Evolutionary conservation across 1,140 invertebrate species (phyloP).

Genomic region (Liolophura sinensis): DNA sequence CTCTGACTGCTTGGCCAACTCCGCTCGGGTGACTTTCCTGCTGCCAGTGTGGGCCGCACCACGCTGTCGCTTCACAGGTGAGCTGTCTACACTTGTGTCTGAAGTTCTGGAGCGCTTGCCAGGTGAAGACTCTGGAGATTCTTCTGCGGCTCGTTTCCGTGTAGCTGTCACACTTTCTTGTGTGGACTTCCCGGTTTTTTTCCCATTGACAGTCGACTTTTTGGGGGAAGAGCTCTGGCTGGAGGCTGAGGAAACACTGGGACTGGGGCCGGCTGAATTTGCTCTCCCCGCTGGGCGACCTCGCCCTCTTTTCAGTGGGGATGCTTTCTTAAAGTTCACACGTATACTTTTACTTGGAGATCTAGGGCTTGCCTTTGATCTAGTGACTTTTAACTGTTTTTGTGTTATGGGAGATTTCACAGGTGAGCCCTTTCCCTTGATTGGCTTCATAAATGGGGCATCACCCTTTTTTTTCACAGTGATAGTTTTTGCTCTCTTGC

Average conservation of each 20-base stretch:
- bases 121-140: conserved; percentile 1
- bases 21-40: neutral
- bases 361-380: neutral
- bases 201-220: conserved; percentile 5
- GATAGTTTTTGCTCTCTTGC: neutral
- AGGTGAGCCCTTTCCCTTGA: neutral
- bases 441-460: conserved; percentile 9
- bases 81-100: conserved; percentile 4
- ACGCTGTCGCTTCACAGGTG: neutral
- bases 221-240: neutral
- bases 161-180: conserved; percentile 2
- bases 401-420: conserved; percentile 8
- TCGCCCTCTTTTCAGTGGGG: neutral
- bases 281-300: neutral
- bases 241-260: neutral
- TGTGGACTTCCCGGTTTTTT: conserved; percentile 9
- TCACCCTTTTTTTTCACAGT: conserved; percentile 2
- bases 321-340: neutral
- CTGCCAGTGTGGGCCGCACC: neutral
- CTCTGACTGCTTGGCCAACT: neutral
- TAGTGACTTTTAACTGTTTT: neutral
- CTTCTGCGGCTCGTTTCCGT: conserved; percentile 1
- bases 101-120: neutral
- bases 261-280: neutral
- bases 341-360: neutral